Evolutionary conservation across 1,140 invertebrate species (phyloP).

Genomic region (Ceratosolen fusciceps): DNA sequence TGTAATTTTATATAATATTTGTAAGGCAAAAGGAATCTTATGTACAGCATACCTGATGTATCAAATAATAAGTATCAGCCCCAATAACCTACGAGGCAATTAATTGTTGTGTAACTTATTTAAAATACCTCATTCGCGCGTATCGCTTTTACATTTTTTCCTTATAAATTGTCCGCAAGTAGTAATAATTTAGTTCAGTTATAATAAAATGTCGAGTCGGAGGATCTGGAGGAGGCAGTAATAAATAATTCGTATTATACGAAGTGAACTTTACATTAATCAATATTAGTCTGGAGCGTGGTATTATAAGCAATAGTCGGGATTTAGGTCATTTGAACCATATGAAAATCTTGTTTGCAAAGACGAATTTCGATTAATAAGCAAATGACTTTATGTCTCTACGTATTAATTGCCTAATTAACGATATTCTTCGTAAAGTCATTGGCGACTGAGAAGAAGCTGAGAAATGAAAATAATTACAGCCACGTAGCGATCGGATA

Average conservation of each 20-base stretch:
- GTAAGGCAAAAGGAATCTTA: constrained; percentile 70
- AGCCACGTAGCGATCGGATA: too few relatives aligned
- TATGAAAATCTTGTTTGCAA: too few relatives aligned
- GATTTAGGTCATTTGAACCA: constrained; percentile 17
- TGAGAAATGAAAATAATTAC: too few relatives aligned
- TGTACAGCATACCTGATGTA: constrained; percentile 71
- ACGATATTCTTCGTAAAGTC: too few relatives aligned
- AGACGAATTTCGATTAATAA: not conserved
- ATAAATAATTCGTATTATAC: not conserved
- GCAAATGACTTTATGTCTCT: not conserved
- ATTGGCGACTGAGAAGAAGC: too few relatives aligned
- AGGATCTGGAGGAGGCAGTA: too few relatives aligned
- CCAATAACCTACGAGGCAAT: constrained; percentile 63
- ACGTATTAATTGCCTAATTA: not conserved
- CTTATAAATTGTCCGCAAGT: too few relatives aligned
- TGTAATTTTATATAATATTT: constrained; percentile 73
- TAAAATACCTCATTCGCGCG: not conserved
- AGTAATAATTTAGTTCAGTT: too few relatives aligned
- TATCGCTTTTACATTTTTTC: too few relatives aligned
- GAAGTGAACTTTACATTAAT: not conserved
- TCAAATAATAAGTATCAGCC: constrained; percentile 70
- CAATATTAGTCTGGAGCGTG: not conserved
- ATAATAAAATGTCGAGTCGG: too few relatives aligned
- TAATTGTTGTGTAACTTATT: constrained; percentile 9
- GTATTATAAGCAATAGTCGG: not conserved